Evolutionary conservation across 2,888 invertebrate species (phyloP).

Genomic region (Ophion slaviceki): DNA sequence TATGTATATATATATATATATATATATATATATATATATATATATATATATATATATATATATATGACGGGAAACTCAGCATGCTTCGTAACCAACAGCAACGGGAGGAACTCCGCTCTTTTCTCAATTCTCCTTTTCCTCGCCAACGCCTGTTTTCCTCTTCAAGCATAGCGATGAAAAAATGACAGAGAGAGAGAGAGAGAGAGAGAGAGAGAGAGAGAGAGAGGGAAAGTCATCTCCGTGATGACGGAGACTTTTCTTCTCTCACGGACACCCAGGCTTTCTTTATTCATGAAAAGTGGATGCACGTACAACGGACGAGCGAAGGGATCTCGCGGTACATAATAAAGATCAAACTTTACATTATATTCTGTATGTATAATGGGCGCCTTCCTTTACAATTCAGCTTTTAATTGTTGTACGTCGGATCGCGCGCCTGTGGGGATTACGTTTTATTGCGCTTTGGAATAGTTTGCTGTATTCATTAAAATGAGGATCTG

Average conservation of each 20-base stretch:
- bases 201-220: not conserved
- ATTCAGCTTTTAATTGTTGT: conserved; percentile 4
- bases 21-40: conserved; percentile 10
- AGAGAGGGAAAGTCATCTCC: conserved; percentile 4
- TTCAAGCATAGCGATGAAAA: conserved; percentile 12
- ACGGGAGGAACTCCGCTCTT: conserved; percentile 30
- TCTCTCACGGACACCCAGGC: conserved; percentile 36
- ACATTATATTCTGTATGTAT: conserved; percentile 6
- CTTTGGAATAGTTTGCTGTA: not conserved
- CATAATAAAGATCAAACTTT: conserved; percentile 62
- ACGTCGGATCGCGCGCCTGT: not conserved
- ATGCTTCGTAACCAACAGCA: conserved; percentile 47
- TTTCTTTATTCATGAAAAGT: conserved; percentile 67
- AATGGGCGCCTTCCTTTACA: not conserved
- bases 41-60: conserved; percentile 27
- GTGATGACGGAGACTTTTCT: conserved; percentile 51
- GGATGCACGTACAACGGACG: conserved; percentile 23
- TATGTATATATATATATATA: conserved; percentile 26
- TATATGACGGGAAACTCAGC: not conserved
- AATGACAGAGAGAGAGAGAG: not conserved
- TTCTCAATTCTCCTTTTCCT: conserved; percentile 45
- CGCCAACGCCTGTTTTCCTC: conserved; percentile 47
- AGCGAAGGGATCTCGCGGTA: conserved; percentile 26
- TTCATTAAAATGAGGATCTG: not conserved
- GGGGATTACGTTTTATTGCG: not conserved